Evolutionary conservation across 2,113 vertebrate genomes (phyloP).

Genomic region (Leptosomus discolor): DNA sequence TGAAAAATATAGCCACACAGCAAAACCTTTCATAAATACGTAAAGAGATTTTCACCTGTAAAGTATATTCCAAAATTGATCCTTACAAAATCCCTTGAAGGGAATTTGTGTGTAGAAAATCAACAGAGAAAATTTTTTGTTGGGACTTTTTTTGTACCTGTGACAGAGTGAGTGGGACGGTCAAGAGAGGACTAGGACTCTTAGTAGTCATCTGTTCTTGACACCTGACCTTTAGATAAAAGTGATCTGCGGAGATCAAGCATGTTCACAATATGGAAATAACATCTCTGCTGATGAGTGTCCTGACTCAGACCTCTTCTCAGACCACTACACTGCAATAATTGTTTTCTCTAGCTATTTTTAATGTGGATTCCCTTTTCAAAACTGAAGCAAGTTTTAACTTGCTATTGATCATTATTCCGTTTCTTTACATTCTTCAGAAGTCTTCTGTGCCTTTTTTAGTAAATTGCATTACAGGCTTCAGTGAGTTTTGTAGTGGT

Average conservation of each 20-base stretch:
- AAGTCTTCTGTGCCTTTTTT: not conserved
- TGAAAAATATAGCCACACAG: not conserved
- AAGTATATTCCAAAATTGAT: not conserved
- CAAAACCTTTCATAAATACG: constrained; percentile 2
- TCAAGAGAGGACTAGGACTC: not conserved
- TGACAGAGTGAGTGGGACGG: not conserved
- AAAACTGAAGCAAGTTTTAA: not conserved
- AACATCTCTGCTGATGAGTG: not conserved
- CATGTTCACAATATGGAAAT: not conserved
- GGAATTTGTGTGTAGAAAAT: not conserved
- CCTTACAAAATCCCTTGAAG: not conserved
- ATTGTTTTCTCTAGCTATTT: not conserved
- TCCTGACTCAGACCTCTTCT: not conserved
- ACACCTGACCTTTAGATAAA: not conserved
- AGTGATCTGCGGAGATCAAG: not conserved
- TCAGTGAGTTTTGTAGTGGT: not conserved
- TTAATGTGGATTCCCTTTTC: not conserved
- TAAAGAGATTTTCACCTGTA: constrained; percentile 8
- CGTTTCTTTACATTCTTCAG: not conserved
- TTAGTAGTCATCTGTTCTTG: not conserved
- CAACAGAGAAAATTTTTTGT: not conserved
- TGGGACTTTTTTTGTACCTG: not conserved
- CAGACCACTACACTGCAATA: not conserved
- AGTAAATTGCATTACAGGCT: not conserved
- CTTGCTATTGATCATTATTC: not conserved